Base-by-base conservation (phyloP, 2,113 vertebrate species). In the Eira barbara region DNA sequence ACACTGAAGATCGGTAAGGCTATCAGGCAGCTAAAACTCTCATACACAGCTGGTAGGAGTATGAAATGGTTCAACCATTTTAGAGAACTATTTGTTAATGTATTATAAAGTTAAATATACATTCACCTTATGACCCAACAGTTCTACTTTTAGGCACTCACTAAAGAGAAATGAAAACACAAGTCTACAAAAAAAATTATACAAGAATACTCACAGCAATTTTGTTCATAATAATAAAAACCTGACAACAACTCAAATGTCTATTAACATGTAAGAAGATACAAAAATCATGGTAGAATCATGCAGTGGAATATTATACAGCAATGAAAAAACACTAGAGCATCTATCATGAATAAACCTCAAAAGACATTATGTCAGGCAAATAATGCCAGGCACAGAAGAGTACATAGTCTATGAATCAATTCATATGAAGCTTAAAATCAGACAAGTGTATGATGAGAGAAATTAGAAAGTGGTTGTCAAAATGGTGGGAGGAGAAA, bases 21-120 rank as follows among this genome's bases (percentile, higher is more conserved):
- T 76, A 3, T 11, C 39, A 20, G 7, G 23, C 31, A 45, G 39
- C 42, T 55, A 17, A 87, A 85, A 65, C 21, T 42, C 25, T 73
- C 25, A 31, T 27, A 42, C 27, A 15, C 57, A 65, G 3, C 9
- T 76, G 27, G 17, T 59, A 94, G 17, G n/a, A 52, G 3, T 39
- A 45, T 79, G 57, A 90, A 79, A 49, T n/a, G 13, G 21, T 9
- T 34, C 39, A 80, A 57, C 3, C 7, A 79, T 34, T 93, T 83
- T 29, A 86, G 11, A 84, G 2, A 88, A 57, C 8, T 31, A 6
- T 88, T 36, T 83, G 25, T 7, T 79, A 52, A 8, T 79, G 55
- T 67, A 84, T 93, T 80, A 73, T 71, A 27, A 87, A 97, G 7
- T n/a, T 88, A 96, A 95, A 76, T 47, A 61, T 74, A 74, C 6